These are phyloP conservation scores for Picathartes gymnocephalus DNA, from an alignment of 2,113 vertebrate genomes.

Conservation along the genomic window DNA sequence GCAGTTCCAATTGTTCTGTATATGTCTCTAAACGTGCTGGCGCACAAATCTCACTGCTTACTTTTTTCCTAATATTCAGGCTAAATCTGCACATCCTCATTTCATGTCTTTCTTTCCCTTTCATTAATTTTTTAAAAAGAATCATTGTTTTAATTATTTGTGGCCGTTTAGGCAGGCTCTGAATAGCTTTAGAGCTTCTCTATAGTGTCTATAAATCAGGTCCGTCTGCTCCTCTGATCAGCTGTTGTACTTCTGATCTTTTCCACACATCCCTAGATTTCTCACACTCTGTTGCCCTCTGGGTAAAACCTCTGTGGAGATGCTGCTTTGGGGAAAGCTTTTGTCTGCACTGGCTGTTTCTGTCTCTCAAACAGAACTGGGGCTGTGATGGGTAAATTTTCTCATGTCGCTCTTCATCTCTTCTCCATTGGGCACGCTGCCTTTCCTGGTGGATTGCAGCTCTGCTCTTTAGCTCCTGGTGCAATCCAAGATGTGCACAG, in stretches of 20 bases:
- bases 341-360: neutral
- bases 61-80: neutral
- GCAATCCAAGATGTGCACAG: neutral
- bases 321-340: neutral
- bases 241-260: neutral
- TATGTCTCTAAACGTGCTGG: neutral
- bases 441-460: neutral
- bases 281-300: neutral
- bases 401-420: neutral
- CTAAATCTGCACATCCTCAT: neutral
- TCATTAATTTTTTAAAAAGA: neutral
- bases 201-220: neutral
- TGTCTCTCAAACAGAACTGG: neutral
- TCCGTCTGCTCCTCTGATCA: neutral
- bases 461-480: neutral
- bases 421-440: neutral
- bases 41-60: neutral
- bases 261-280: neutral
- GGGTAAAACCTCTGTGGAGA: neutral
- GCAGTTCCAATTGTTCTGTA: neutral
- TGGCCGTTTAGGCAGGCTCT: neutral
- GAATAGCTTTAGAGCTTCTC: neutral
- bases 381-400: neutral
- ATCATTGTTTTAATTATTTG: neutral
- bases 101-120: neutral